A percentile compares a stretch with the other conserved stretches of the same genome.
Evolutionary conservation across 2,888 invertebrate genomes (phyloP).

Genomic region (Eupeodes luniger): DNA sequence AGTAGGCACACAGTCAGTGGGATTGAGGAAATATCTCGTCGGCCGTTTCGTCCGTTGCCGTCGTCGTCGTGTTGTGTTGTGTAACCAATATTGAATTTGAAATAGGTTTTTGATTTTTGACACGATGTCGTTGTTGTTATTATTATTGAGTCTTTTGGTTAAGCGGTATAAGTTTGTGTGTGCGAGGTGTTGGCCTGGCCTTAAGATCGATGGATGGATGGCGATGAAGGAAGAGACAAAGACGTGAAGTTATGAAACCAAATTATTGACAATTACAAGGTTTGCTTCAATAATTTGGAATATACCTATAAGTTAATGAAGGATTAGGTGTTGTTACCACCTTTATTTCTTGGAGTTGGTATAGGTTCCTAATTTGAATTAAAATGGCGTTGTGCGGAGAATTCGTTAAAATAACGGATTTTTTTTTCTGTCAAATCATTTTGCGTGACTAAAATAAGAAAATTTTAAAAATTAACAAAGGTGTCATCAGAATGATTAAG

Average conservation of each 20-base stretch:
- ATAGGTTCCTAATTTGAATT: too few species aligned
- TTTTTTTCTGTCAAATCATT: not conserved
- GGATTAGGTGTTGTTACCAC: not conserved
- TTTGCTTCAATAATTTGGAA: not conserved
- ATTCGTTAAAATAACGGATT: not conserved
- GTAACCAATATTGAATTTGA: conserved; percentile 39
- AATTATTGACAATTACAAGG: not conserved
- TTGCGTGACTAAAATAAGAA: conserved; percentile 1
- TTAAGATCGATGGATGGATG: not conserved
- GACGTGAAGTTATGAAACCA: conserved; percentile 13
- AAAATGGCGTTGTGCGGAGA: not conserved
- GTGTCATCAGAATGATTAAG: too few species aligned
- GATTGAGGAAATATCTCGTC: conserved; percentile 22
- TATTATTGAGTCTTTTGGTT: not conserved
- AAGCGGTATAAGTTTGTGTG: not conserved
- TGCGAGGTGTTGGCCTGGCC: not conserved
- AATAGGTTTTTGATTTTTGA: conserved; percentile 13
- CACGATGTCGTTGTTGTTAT: not conserved
- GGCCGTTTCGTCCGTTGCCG: too few species aligned
- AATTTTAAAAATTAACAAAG: too few species aligned
- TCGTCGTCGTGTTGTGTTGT: conserved; percentile 5
- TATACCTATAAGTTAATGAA: not conserved
- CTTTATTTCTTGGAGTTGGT: not conserved
- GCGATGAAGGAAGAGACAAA: not conserved
- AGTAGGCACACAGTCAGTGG: conserved; percentile 2